Evolutionary conservation across 2,113 vertebrate species (phyloP), one percentile per base, ranked within the genome.

Genomic region (Chaetorhynchus papuensis): DNA sequence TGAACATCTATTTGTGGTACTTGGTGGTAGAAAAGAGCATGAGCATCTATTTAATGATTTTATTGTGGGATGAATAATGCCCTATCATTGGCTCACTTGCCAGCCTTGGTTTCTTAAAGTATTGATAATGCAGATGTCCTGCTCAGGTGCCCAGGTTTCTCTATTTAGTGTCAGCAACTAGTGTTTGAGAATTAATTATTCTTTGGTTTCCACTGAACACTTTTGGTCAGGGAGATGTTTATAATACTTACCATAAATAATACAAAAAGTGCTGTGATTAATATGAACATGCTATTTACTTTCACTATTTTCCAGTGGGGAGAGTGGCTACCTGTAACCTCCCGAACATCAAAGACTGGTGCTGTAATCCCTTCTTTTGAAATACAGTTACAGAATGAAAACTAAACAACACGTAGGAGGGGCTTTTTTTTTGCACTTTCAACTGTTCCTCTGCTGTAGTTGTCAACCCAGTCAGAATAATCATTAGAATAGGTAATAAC

Each of bases 251-350:
- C 1, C 24, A 9, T 42, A 66, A 26, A 19, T 35, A 6, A 47
- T 71, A 57, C 4, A n/a, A 12, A 45, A 72, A 85, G 7, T 37
- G 6, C 6, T 44, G 15, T 50, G 57, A 30, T 87, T 74, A 31
- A 31, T 77, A 30, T 1, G 1, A 60, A 20, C 0, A 1, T 28
- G 44, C 21, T 24, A 7, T 50, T 79, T 57, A 6, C 6, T 78
- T 16, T 89, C 42, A 11, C 12, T 45, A 0, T 75, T 87, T 81
- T 78, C 27, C 1, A 5, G 20, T 66, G 20, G 37, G 15, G 20
- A 23, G 18, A 49, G 13, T 39, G 22, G 7, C 41, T 64, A 50
- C 11, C 28, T 80, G 19, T 83, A 45, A 20, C 14, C 2, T 3
- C 9, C 7, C 9, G 63, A 4, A 8, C 15, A 53, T 74, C 24